These are phyloP conservation scores for Coregonus sp. DNA, from an alignment of 2,797 vertebrate species.

Conservation along the genomic window DNA sequence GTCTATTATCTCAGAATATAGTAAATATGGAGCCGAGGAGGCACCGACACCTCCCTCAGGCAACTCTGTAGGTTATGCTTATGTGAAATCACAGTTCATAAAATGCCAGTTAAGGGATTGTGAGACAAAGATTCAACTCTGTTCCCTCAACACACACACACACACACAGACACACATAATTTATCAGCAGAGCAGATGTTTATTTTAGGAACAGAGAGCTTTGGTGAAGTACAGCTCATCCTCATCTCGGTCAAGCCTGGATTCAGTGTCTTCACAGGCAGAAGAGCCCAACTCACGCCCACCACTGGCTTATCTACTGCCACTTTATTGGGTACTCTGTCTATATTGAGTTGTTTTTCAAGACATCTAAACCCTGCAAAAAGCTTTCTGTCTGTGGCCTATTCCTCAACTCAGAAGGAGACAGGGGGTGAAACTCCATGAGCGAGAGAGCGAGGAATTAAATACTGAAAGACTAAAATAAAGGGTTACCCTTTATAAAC, in stretches of 20 bases:
- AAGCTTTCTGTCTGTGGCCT: conserved; percentile 34
- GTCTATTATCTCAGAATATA: conserved; percentile 65
- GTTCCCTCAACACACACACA: neutral
- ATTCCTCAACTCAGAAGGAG: conserved; percentile 37
- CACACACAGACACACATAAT: conserved; percentile 12
- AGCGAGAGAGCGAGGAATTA: conserved; percentile 14
- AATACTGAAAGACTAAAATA: neutral
- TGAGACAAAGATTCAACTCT: neutral
- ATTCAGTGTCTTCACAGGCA: conserved; percentile 8
- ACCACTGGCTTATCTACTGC: conserved; percentile 24
- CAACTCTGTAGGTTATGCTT: conserved; percentile 11
- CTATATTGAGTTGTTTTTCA: conserved; percentile 16
- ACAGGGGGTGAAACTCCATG: conserved; percentile 41
- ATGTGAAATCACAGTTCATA: conserved; percentile 3
- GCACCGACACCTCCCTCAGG: conserved; percentile 43
- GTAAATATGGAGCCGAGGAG: conserved; percentile 59
- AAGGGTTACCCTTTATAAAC: conserved; percentile 55
- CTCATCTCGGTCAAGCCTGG: conserved; percentile 9
- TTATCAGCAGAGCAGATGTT: conserved; percentile 25
- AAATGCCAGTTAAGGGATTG: neutral
- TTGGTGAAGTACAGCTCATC: conserved; percentile 39
- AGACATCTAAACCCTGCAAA: conserved; percentile 49
- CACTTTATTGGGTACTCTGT: conserved; percentile 41
- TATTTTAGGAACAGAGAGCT: conserved; percentile 30
- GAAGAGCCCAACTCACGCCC: conserved; percentile 10